These are phyloP conservation scores for Thymelicus sylvestris DNA, from an alignment of 2,888 invertebrate genomes.

Conservation along the genomic window DNA sequence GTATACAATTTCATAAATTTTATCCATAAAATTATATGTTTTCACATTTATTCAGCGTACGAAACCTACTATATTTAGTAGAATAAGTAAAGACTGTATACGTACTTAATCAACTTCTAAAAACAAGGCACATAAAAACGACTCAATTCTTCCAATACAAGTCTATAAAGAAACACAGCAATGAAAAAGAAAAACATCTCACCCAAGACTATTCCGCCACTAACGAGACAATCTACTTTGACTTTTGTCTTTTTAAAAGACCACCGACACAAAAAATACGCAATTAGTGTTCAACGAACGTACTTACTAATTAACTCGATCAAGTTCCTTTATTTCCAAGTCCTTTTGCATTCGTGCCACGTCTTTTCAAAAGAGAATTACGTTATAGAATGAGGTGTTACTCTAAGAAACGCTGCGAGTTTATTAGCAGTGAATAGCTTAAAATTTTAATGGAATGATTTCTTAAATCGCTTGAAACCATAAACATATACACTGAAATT, in stretches of 20 bases:
- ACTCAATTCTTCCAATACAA: slow-evolving; percentile 19
- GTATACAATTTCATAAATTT: too few relatives aligned
- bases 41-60: too few relatives aligned
- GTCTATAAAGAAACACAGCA: slow-evolving; percentile 15
- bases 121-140: slow-evolving; percentile 7
- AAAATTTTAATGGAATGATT: slow-evolving; percentile 14
- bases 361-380: slow-evolving; percentile 43
- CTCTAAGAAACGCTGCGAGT: slow-evolving; percentile 36
- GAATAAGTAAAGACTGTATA: background rate
- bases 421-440: slow-evolving; percentile 15
- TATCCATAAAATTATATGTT: too few relatives aligned
- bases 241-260: slow-evolving; percentile 68
- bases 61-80: background rate
- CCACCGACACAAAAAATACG: slow-evolving; percentile 62
- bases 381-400: slow-evolving; percentile 40
- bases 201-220: slow-evolving; percentile 37
- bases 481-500: too few relatives aligned
- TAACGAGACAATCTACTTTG: slow-evolving; percentile 53
- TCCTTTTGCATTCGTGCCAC: slow-evolving; percentile 59
- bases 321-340: slow-evolving; percentile 66
- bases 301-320: slow-evolving; percentile 77
- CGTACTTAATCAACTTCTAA: background rate
- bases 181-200: slow-evolving; percentile 32
- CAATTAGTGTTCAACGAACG: slow-evolving; percentile 77
- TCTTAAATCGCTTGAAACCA: background rate